Base-by-base conservation (phyloP, 35 echinoderm and acorn worm genomes). In the Heliocidaris tuberculata region DNA sequence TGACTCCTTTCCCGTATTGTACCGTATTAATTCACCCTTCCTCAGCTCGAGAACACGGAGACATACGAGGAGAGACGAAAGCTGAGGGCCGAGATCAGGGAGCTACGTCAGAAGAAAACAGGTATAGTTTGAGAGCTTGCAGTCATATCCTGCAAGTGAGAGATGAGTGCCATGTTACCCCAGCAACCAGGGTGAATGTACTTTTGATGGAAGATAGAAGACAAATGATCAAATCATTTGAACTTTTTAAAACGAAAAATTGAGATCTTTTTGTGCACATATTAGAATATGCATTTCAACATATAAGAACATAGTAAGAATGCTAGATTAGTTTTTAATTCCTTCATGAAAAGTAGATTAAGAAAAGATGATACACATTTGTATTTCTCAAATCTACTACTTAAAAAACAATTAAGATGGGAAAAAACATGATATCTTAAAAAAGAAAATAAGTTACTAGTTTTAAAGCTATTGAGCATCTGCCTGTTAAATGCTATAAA, bases 71-170 rank as follows among this genome's bases (percentile, higher is more conserved):
- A 89, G 10, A 32, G 87, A 21, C 87, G 87, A 47, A 48, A 32
- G 31, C 87, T 89, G 15, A 32, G 87, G 47, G 32, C 11, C 31
- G 87, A 89, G 47, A 89, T 89, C 87, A 89, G 87, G 87, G 87
- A 89, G 87, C 87, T 89, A 17, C 31, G 87, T 15, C 87, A 89
- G 29, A 89, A 32, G 87, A 89, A 89, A 89, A 89, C 31, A 32
- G 87, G 87, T 89, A 89, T 16, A 19, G 24, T 78, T 78, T 19
- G 27, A 78, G 65, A 78, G 65, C 65, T 78, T 78, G 27, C 27
- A 78, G 65, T 78, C 65, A 78, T 78, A 78, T 78, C 65, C 65
- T 78, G 21, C 65, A 78, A 78, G 27, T 78, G 65, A 78, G 19
- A 78, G 65, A 78, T 24, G 65, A 78, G 65, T 78, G 65, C 27